Conservation (phyloP, 1,140 invertebrate genomes). For the Kradibia gibbosae region DNA sequence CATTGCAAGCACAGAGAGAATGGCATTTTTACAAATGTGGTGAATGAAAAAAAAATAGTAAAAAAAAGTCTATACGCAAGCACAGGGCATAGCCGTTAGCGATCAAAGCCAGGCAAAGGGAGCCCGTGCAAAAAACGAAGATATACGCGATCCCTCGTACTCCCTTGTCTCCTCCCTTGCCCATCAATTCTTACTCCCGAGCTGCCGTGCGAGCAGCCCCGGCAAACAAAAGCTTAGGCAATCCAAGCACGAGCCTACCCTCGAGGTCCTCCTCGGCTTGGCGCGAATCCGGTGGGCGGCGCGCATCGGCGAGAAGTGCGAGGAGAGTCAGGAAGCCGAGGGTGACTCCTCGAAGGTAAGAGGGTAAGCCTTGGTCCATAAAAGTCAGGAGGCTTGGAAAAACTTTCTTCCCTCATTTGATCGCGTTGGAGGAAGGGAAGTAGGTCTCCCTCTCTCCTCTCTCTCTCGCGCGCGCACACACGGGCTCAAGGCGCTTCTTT, state of each 20-base stretch:
- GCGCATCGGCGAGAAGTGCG: background rate
- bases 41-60: too few species aligned
- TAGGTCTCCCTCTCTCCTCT: background rate
- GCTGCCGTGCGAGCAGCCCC: background rate
- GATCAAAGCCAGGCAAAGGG: too few species aligned
- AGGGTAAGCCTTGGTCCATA: background rate
- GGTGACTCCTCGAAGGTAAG: background rate
- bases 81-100: too few species aligned
- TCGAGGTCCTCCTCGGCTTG: background rate
- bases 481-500: too few species aligned
- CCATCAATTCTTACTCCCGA: background rate
- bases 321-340: background rate
- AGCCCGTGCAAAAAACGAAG: too few species aligned
- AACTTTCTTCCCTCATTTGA: background rate
- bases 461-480: background rate
- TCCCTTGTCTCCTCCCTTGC: too few species aligned
- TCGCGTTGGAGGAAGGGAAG: too few species aligned
- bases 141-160: too few species aligned
- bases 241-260: background rate
- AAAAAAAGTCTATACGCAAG: too few species aligned
- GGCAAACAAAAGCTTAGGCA: background rate
- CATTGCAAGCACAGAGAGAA: too few species aligned
- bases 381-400: background rate
- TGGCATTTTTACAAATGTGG: too few species aligned
- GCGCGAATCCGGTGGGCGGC: too few species aligned